Evolutionary conservation across 2,113 vertebrate species (phyloP).

Genomic region (Maccullochella peelii): DNA sequence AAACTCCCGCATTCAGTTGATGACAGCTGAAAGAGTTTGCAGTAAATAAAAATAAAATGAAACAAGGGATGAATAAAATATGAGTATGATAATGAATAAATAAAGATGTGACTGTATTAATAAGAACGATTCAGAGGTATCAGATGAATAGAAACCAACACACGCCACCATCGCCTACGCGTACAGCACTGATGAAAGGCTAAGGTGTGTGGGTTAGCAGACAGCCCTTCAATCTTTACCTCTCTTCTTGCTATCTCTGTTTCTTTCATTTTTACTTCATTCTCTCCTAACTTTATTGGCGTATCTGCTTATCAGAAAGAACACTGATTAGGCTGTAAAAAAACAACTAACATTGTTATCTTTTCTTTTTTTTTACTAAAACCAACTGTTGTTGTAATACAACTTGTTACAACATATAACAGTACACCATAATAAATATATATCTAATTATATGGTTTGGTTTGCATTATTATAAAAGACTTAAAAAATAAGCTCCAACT

Average conservation of each 20-base stretch:
- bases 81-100: constrained; percentile 81
- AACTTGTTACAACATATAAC: not conserved
- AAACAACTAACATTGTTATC: not conserved
- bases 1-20: constrained; percentile 56
- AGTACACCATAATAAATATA: not conserved
- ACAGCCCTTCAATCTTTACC: constrained; percentile 57
- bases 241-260: constrained; percentile 13
- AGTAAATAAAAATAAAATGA: constrained; percentile 79
- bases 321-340: not conserved
- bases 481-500: not conserved
- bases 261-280: constrained; percentile 15
- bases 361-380: not conserved
- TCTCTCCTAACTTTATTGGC: constrained; percentile 26
- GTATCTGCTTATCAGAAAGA: not conserved
- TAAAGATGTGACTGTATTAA: constrained; percentile 81
- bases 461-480: not conserved
- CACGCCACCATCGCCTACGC: constrained; percentile 73
- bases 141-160: constrained; percentile 68
- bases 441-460: not conserved
- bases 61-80: constrained; percentile 80
- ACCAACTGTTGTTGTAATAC: not conserved
- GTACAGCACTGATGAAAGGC: constrained; percentile 72
- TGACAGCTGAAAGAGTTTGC: constrained; percentile 57
- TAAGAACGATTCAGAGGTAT: constrained; percentile 68
- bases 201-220: constrained; percentile 54